Percentiles rank a stretch among this genome's conserved stretches.
Evolutionary conservation across 2,888 invertebrate genomes (phyloP).

Genomic region (Plebejus melissa): DNA sequence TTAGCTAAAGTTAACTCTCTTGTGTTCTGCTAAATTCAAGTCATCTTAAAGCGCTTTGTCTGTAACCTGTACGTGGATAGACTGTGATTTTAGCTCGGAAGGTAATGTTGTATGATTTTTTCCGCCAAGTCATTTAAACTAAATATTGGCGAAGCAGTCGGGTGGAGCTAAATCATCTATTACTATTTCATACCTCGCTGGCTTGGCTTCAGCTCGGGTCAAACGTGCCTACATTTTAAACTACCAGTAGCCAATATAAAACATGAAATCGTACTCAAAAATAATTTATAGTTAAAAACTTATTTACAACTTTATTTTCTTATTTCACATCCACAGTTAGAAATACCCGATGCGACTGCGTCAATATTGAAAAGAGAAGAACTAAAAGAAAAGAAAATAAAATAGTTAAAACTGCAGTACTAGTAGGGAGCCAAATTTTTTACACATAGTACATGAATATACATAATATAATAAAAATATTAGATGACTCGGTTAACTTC

Average conservation of each 20-base stretch:
- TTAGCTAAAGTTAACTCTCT: neutral
- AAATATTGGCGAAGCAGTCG: slow-evolving; percentile 11
- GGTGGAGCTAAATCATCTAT: slow-evolving; percentile 20
- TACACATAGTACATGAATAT: no score
- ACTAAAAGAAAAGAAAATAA: no score
- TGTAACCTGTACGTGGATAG: neutral
- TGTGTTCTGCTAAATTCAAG: neutral
- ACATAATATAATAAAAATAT: no score
- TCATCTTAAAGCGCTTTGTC: neutral
- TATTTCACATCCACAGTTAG: neutral
- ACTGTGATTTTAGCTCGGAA: neutral
- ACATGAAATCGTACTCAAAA: neutral
- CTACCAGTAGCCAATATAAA: slow-evolving; percentile 16
- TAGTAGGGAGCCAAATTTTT: no score
- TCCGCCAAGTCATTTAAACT: slow-evolving; percentile 8
- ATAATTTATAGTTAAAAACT: neutral
- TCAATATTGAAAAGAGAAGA: neutral
- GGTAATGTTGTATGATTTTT: neutral
- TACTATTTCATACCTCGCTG: slow-evolving; percentile 28
- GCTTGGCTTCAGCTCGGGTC: slow-evolving; percentile 17
- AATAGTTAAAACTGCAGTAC: no score
- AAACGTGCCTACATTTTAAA: slow-evolving; percentile 27
- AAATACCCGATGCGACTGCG: neutral
- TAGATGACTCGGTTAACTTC: no score
- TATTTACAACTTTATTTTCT: neutral